Evolutionary conservation across 1,140 invertebrate genomes (phyloP), one percentile per base, ranked within the genome.

Genomic region (Atta cephalotes): DNA sequence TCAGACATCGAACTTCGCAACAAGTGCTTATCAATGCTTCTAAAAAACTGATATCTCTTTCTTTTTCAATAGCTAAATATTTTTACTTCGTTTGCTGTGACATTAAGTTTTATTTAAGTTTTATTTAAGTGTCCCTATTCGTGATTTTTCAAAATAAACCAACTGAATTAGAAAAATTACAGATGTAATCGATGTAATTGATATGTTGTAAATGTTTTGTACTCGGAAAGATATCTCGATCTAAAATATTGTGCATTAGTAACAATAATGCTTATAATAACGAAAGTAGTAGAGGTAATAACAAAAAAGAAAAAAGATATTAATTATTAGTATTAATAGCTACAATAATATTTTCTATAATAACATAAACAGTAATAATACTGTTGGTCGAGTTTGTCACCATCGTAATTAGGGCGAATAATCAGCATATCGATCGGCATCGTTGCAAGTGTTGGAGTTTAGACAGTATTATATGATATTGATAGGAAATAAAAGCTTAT

Each of bases 1-100:
- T 95, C 93, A 94, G 91, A 94, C 90, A 94, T 93, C 77, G 87
- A 78, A 91, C 88, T 88, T 92, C 82, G 71, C 88, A 84, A 60
- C 85, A 89, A 90, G 62, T 86, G 82, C 86, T 90, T 72, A 87
- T 86, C 66, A 77, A 78, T 39, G 78, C 78, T 80, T 80, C 80
- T 70, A 88, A 89, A 89, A 85, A 70, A 39, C 35, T 81, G 87
- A 76, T 51, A 51, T 74, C 70, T 78, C 53, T 72, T 62, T 25
- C 10, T 71, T 70, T 70, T 66, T 35, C 9, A 45, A 6, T 39
- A 68, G 65, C 16, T 7, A 39, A 60, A 2, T 31, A 76, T 25
- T 25, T 25, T 25, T 18, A 62, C 28, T 16, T 85, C 35, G 5
- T 84, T 72, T 84, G 18, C 6, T 9, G 45, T 58, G 31, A 58